Evolutionary conservation across 2,113 vertebrate genomes (phyloP).

Genomic region (Zingel zingel): DNA sequence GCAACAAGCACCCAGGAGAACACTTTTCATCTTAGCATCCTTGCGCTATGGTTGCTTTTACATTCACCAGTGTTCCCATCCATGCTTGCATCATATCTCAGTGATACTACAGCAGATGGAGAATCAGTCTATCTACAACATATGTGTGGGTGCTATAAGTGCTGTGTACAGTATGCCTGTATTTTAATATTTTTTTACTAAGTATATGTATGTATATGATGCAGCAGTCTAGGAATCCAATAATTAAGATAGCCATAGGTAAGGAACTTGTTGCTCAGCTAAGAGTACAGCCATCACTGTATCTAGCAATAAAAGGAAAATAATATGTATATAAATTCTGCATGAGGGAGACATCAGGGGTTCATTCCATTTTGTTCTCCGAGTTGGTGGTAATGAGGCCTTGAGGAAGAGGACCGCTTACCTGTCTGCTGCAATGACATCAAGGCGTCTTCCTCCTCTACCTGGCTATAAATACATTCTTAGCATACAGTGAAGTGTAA

Average conservation of each 20-base stretch:
- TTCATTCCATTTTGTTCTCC: constrained; percentile 34
- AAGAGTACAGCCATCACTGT: constrained; percentile 26
- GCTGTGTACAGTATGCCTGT: constrained; percentile 12
- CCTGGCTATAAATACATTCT: constrained; percentile 56
- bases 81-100: constrained; percentile 8
- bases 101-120: constrained; percentile 47
- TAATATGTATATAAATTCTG: neutral
- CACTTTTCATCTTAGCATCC: constrained; percentile 45
- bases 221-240: constrained; percentile 26
- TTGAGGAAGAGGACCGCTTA: constrained; percentile 38
- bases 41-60: constrained; percentile 16
- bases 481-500: constrained; percentile 10
- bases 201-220: neutral
- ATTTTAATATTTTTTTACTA: constrained; percentile 20
- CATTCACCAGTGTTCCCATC: constrained; percentile 3
- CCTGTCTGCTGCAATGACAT: constrained; percentile 53
- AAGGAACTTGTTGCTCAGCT: constrained; percentile 20
- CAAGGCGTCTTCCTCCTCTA: constrained; percentile 39
- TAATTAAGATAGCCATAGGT: constrained; percentile 36
- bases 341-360: constrained; percentile 13
- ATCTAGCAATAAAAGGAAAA: neutral
- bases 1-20: constrained; percentile 39
- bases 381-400: constrained; percentile 52
- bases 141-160: constrained; percentile 27
- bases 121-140: constrained; percentile 23